Evolutionary conservation across 2,888 invertebrate genomes (phyloP).

Genomic region (Caradrina clavipalpis): DNA sequence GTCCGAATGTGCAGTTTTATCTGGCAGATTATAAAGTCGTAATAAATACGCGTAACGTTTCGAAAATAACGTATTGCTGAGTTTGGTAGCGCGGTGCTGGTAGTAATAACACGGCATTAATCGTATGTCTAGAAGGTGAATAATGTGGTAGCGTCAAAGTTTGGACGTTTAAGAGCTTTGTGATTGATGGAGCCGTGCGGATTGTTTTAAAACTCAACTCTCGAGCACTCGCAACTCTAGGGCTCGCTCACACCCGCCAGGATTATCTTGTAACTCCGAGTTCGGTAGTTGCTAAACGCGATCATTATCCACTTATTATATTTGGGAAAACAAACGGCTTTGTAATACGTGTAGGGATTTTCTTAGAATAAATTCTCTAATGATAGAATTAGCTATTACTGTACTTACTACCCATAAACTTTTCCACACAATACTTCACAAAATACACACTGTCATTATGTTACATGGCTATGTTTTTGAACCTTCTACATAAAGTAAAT

Average conservation of each 20-base stretch:
- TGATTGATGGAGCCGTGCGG: constrained; percentile 75
- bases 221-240: constrained; percentile 11
- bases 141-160: constrained; percentile 76
- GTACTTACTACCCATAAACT: too few species aligned
- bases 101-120: constrained; percentile 55
- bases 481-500: too few species aligned
- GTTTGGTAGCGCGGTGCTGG: constrained; percentile 46
- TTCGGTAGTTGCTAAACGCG: neutral
- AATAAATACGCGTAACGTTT: constrained; percentile 64
- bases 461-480: too few species aligned
- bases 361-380: too few species aligned
- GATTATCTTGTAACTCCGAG: neutral
- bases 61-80: constrained; percentile 53
- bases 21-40: constrained; percentile 70
- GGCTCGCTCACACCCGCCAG: neutral
- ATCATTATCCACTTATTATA: too few species aligned
- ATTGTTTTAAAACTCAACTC: constrained; percentile 61
- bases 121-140: constrained; percentile 68
- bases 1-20: constrained; percentile 66
- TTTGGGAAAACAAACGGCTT: too few species aligned
- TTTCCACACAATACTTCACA: too few species aligned
- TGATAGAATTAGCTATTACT: too few species aligned
- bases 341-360: too few species aligned
- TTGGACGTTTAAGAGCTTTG: constrained; percentile 76
- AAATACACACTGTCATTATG: too few species aligned